These are phyloP conservation scores for Halcyon chelicuti DNA, from an alignment of 2,797 vertebrate species.

Conservation along the genomic window DNA sequence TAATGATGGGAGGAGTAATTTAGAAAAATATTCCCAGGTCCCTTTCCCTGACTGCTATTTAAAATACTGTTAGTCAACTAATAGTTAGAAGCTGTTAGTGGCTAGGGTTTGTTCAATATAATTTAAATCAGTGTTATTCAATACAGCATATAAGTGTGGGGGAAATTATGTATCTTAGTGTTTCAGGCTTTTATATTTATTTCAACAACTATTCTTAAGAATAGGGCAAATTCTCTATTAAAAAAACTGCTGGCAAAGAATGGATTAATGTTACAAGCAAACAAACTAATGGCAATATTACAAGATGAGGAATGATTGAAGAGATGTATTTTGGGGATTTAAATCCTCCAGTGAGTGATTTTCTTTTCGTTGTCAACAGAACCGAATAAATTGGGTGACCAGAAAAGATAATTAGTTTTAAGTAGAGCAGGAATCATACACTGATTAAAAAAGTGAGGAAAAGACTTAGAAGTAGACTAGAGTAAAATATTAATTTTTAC, in stretches of 20 bases:
- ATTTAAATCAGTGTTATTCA: neutral
- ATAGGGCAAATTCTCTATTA: neutral
- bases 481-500: neutral
- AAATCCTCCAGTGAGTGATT: neutral
- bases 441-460: neutral
- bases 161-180: neutral
- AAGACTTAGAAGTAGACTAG: neutral
- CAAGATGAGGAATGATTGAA: neutral
- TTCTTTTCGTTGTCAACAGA: neutral
- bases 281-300: conserved; percentile 1
- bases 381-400: neutral
- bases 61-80: neutral
- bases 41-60: neutral
- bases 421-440: neutral
- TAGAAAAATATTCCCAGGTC: neutral
- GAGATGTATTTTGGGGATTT: conserved; percentile 17
- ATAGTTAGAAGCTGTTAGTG: neutral
- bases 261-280: neutral
- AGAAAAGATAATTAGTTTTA: neutral
- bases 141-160: neutral
- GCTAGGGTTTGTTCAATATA: neutral
- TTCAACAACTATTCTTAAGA: neutral
- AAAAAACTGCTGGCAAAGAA: neutral
- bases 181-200: neutral
- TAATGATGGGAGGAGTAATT: neutral